These are phyloP conservation scores for Dolomedes plantarius DNA, from an alignment of 2,888 invertebrate species.

Conservation along the genomic window DNA sequence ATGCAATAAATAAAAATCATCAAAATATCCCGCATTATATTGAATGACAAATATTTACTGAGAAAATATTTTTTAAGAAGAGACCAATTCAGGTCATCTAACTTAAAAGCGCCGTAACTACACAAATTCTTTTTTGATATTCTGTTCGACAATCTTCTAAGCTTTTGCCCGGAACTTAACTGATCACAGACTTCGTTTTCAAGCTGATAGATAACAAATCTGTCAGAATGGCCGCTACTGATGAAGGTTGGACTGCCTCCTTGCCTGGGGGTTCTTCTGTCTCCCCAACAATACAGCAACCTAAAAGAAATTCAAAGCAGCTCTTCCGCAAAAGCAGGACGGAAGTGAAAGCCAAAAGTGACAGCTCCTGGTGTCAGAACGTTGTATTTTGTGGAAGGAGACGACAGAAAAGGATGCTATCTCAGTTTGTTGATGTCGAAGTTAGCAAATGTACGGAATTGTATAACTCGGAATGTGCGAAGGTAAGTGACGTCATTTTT, in stretches of 20 bases:
- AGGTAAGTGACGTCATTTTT: conserved; percentile 20
- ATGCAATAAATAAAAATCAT: no score
- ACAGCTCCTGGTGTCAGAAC: conserved; percentile 46
- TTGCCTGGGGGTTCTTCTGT: not conserved
- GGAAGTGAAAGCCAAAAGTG: conserved; percentile 13
- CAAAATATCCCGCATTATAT: no score
- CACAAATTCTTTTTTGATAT: no score
- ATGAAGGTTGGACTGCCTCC: conserved; percentile 17
- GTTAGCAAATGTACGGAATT: conserved; percentile 20
- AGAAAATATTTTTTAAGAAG: no score
- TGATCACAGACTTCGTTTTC: no score
- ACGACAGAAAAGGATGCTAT: conserved; percentile 30
- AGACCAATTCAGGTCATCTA: no score
- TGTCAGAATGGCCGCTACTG: conserved; percentile 20
- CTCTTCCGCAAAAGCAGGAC: conserved; percentile 29
- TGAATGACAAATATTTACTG: no score
- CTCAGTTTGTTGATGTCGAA: conserved; percentile 28
- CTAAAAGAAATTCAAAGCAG: not conserved
- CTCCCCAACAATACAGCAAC: conserved; percentile 27
- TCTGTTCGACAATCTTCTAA: no score
- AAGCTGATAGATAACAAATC: no score
- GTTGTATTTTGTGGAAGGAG: conserved; percentile 33
- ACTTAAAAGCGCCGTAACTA: no score
- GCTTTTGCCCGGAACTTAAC: no score
- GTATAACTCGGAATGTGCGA: conserved; percentile 47